These are phyloP conservation scores for Perizoma flavofasciatum DNA, from an alignment of 2,888 invertebrate genomes.

Conservation along the genomic window DNA sequence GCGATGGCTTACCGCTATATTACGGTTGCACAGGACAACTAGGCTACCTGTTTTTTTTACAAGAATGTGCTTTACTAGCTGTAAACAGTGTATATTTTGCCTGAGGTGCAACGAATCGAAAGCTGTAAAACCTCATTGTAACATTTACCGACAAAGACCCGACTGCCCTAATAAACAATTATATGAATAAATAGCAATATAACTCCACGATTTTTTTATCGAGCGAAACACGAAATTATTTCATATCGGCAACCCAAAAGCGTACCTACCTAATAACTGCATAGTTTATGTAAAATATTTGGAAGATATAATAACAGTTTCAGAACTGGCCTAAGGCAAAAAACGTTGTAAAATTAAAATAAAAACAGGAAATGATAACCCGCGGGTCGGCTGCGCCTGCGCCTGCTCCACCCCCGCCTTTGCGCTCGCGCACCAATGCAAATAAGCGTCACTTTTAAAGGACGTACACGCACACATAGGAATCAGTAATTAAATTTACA, in stretches of 20 bases:
- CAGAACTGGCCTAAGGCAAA: conserved; percentile 60
- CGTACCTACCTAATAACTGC: neutral
- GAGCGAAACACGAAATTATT: conserved; percentile 47
- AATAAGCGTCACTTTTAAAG: conserved; percentile 33
- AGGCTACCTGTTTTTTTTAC: neutral
- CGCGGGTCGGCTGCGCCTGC: conserved; percentile 71
- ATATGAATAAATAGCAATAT: conserved; percentile 72
- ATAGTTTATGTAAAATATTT: conserved; percentile 19
- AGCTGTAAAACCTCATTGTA: conserved; percentile 61
- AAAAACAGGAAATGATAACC: conserved; percentile 83
- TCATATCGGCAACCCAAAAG: conserved; percentile 8
- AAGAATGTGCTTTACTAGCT: conserved; percentile 25
- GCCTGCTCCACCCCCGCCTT: conserved; percentile 58
- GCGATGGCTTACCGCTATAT: too few relatives aligned
- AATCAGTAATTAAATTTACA: conserved; percentile 46
- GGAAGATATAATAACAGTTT: conserved; percentile 47
- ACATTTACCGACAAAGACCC: conserved; percentile 65
- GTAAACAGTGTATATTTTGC: conserved; percentile 1
- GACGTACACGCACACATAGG: conserved; percentile 35
- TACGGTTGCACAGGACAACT: too few relatives aligned
- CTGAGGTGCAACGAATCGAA: conserved; percentile 62
- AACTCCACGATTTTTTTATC: conserved; percentile 64
- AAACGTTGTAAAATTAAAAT: conserved; percentile 81
- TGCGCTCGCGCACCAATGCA: conserved; percentile 37
- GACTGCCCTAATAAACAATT: conserved; percentile 73